Evolutionary conservation across 30 jellyfish, hydroid and myxozoan genomes (phyloP), one percentile per base, ranked within the genome.

Genomic region (Chrysaora quinquecirrha): DNA sequence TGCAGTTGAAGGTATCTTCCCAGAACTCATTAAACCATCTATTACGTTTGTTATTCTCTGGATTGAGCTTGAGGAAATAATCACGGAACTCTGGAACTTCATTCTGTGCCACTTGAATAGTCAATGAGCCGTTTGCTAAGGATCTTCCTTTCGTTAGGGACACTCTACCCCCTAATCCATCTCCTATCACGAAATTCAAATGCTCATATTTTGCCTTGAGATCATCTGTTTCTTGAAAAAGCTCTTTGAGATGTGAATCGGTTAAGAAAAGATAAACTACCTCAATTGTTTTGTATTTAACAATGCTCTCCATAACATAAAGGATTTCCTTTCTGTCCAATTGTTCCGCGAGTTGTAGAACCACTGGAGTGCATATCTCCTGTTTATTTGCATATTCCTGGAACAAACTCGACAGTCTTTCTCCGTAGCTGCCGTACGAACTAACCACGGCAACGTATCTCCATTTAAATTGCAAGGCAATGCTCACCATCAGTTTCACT

Each of bases 391-490:
- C 96, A 78, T n/a, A 77, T 71, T 14, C 84, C 83, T 27, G 73
- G 25, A 79, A 75, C 32, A 60, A 34, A 10, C 56, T 50, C 29
- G 81, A 76, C 9, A 85, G 85, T 1, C 87, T 67, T 46, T 72
- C 88, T 6, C 90, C 96, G 63, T 61, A 87, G 56, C 34, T 75
- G 19, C 78, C 91, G 30, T 48, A 71, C 19, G 96, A 87, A 64
- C 70, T 67, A 30, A 87, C 80, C 24, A 90, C 73, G 14, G 89
- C 67, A 27, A 87, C 50, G 43, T 77, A 87, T 10, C 78, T 70
- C 96, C 96, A 87, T 6, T 77, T 60, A 60, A 87, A 87, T 21
- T 43, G 91, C 65, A 25, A 24, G 19, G 81, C 58, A 25, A 70
- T 68, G 30, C 69, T 90, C 27, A 61, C 46, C 61, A 87, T 16